Base-by-base conservation (phyloP, 2,797 vertebrate species). In the Coracias cyanogaster region DNA sequence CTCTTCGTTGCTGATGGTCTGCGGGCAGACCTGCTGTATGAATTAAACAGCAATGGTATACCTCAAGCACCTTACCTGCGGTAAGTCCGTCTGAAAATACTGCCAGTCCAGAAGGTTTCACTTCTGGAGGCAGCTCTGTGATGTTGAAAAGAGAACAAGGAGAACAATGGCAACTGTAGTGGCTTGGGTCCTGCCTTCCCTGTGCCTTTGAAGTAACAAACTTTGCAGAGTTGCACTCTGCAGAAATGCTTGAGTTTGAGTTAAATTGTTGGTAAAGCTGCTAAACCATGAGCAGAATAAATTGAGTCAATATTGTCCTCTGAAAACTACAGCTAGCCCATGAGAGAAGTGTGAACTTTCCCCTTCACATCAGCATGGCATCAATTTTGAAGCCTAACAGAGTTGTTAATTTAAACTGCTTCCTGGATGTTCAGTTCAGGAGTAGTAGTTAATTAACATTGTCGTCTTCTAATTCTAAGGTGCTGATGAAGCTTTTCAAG, bases 1-100 rank as follows among this genome's bases (percentile, higher is more conserved):
- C 98, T 99, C 5, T 95, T 99, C 73, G 99, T 99, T 58, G 99
- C 99, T 1, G 99, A 99, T 29, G 99, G 99, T n/a, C 98, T 99
- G 81, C 98, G 99, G 94, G 99, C 99, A 14, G 99, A 99, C 94
- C 97, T 98, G 4, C 96, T 99, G 28, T 99, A 98, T 82, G 98
- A 98, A 7, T 52, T 98, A 33, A 98, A 98, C 19, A 90, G 97
- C 60, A 96, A 96, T 16, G 97, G 97, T 45, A 97, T 96, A 8
- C 83, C 98, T 37, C 98, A 94, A 87, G 98, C 99, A 3, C 99
- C 99, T 6, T 99, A 98, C 93, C 84, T 99, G 80, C 99, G 99
- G 99, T 99, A 92, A 96, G 96, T 62, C 35, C 20, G 5, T 2
- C 54, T n/a, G 21, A 39, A 37, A 52, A 14, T 4, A 3, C 25